phyloP scores from a whole-genome alignment of 1,140 invertebrate genomes.

The Ctenoplectra terminalis region DNA sequence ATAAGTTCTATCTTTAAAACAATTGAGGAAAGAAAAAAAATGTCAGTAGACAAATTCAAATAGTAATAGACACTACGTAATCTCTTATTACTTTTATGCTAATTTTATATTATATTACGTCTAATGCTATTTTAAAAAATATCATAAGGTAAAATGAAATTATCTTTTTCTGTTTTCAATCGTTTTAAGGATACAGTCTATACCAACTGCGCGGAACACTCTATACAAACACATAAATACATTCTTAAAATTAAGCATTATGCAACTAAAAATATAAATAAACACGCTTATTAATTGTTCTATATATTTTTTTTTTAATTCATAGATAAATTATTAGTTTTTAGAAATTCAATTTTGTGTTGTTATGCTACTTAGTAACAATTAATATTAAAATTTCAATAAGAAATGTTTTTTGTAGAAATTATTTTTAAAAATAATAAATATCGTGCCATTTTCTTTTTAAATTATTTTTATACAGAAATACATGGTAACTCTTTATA shows the following conservation, averaged over 20 bases:
- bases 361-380: neutral
- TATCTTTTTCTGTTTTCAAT: too few species aligned
- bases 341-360: neutral
- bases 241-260: neutral
- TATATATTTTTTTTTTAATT: neutral
- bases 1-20: too few species aligned
- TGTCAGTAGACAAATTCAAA: too few species aligned
- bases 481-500: neutral
- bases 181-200: neutral
- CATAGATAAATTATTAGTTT: neutral
- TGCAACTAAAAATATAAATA: neutral
- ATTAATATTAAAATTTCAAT: neutral
- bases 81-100: too few species aligned
- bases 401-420: neutral
- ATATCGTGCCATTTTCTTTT: neutral
- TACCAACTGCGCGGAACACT: neutral
- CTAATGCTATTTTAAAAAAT: too few species aligned
- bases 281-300: neutral
- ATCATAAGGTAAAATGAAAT: too few species aligned
- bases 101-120: too few species aligned
- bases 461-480: conserved; percentile 1
- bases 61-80: too few species aligned
- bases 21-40: too few species aligned
- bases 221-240: neutral
- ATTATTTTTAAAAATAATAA: neutral